Conservation (phyloP, 2,113 vertebrate species). For the Gavia stellata region DNA sequence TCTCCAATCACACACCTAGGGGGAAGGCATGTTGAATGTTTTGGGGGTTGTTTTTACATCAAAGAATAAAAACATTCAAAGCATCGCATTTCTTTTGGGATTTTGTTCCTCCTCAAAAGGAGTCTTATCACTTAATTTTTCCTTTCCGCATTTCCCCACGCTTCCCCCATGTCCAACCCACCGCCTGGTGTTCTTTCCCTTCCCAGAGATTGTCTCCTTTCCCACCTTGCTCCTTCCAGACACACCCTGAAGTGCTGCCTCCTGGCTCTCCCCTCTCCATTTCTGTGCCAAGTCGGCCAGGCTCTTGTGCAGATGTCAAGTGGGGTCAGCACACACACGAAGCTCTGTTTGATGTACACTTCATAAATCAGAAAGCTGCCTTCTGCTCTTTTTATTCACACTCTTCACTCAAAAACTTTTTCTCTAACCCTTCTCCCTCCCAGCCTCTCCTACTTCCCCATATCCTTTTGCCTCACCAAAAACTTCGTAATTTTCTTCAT, state of each 20-base stretch:
- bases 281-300: background rate
- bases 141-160: background rate
- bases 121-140: background rate
- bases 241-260: background rate
- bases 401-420: background rate
- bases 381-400: background rate
- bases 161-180: background rate
- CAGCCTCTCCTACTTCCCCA: background rate
- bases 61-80: slow-evolving; percentile 20
- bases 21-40: background rate
- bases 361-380: background rate
- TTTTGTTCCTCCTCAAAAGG: slow-evolving; percentile 18
- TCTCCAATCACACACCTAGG: slow-evolving; percentile 19
- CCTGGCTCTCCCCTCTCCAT: background rate
- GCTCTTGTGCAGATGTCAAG: background rate
- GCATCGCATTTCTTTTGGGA: background rate
- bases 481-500: background rate
- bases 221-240: background rate
- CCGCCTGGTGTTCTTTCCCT: background rate
- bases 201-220: background rate
- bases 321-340: background rate
- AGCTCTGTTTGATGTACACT: background rate
- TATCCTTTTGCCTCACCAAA: background rate
- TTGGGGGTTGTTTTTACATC: slow-evolving; percentile 2
- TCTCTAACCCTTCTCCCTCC: background rate